A percentile compares a stretch with the other conserved stretches of the same genome.
These are phyloP conservation scores for Megalops atlanticus DNA, from an alignment of 2,113 vertebrate genomes.

Conservation along the genomic window DNA sequence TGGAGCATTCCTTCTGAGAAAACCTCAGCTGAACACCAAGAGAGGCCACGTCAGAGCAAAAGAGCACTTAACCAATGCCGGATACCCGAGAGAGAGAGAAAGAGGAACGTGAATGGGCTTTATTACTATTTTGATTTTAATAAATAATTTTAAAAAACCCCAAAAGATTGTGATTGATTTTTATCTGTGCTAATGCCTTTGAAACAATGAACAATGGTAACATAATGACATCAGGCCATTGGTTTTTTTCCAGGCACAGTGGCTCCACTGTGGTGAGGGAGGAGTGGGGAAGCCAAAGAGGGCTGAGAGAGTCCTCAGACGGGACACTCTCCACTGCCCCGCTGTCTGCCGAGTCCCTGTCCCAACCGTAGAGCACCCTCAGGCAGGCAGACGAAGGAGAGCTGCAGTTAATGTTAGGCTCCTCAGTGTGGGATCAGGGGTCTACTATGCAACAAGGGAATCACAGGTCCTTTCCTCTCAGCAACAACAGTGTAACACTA, in stretches of 20 bases:
- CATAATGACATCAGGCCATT: too few relatives aligned
- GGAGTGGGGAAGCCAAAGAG: too few relatives aligned
- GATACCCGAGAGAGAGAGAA: neutral
- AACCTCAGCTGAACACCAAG: slow-evolving; percentile 32
- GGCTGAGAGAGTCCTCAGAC: too few relatives aligned
- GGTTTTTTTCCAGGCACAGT: too few relatives aligned
- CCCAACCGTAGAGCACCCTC: neutral
- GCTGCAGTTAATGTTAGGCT: too few relatives aligned
- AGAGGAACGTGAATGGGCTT: neutral
- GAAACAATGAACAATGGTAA: neutral
- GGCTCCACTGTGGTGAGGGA: too few relatives aligned
- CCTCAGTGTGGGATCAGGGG: neutral
- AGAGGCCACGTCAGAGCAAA: slow-evolving; percentile 3
- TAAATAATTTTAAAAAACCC: neutral
- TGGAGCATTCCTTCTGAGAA: slow-evolving; percentile 33
- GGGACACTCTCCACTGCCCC: too few relatives aligned
- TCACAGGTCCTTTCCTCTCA: neutral
- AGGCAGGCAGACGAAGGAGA: too few relatives aligned
- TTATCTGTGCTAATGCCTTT: neutral
- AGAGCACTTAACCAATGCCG: neutral
- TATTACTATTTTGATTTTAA: neutral
- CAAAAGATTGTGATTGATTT: neutral
- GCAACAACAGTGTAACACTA: neutral
- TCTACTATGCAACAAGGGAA: neutral
- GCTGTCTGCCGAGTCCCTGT: too few relatives aligned